Percentiles rank a stretch among this genome's conserved stretches.
Evolutionary conservation across 2,113 vertebrate species (phyloP).

Genomic region (Dicentrarchus labrax): DNA sequence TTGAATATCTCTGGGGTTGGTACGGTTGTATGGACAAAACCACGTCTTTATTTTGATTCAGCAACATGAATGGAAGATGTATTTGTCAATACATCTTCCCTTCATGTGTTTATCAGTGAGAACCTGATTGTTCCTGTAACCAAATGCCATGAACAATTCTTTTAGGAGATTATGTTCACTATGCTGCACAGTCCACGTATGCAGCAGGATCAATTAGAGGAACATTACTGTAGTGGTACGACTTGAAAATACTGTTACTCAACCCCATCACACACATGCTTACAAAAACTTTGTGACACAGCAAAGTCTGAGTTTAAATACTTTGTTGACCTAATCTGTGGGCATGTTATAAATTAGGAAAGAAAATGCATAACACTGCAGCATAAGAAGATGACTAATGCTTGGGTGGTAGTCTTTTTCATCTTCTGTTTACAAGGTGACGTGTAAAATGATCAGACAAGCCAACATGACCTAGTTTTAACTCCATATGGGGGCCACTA

Average conservation of each 20-base stretch:
- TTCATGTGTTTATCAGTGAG: background rate
- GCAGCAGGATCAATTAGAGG: background rate
- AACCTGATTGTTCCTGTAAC: background rate
- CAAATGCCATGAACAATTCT: background rate
- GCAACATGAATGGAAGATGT: no score
- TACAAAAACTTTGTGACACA: constrained; percentile 16
- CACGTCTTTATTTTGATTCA: background rate
- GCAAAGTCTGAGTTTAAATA: background rate
- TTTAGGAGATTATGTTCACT: background rate
- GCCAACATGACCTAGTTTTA: constrained; percentile 55
- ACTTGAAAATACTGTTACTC: background rate
- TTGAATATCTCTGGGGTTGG: background rate
- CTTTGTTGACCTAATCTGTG: background rate
- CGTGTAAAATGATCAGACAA: constrained; percentile 55
- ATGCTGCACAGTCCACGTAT: constrained; percentile 17
- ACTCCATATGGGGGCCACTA: constrained; percentile 58
- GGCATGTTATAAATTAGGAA: background rate
- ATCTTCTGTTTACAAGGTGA: constrained; percentile 56
- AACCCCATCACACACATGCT: constrained; percentile 2
- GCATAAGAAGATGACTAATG: constrained; percentile 6
- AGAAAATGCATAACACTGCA: constrained; percentile 25
- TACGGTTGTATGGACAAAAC: background rate
- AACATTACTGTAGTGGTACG: background rate
- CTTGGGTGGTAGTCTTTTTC: constrained; percentile 58
- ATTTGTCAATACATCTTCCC: background rate